Base-by-base conservation (phyloP, 2,113 vertebrate species). In the Toxotes jaculatrix region DNA sequence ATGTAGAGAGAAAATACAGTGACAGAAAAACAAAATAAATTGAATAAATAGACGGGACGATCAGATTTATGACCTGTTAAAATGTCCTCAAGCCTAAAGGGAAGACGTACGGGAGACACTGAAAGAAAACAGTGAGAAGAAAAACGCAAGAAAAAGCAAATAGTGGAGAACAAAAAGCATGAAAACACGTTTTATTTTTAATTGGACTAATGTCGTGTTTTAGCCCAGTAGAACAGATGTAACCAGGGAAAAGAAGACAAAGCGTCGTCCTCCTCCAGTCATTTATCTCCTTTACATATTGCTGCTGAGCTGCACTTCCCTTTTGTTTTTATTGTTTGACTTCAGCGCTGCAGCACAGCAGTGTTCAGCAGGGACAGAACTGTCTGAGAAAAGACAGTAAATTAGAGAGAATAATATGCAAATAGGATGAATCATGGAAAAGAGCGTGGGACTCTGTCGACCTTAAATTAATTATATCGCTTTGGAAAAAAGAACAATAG, bases 341-440 rank as follows among this genome's bases (percentile, higher is more conserved):
- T 57, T 55, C 4, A n/a, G 8, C 2, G 17, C 43, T 36, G 42
- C 60, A n/a, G 8, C 2, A 12, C 43, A 17, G 42, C 60, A 17
- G 61, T 0, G 14, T 45, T 64, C 51, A 53, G 60, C 53, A 7
- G 61, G 4, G 45, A 67, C 2, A 49, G 8, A n/a, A 10, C 14
- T 12, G 51, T 10, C 13, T 45, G 43, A 16, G 43, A 45, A 45
- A 45, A 45, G 43, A 4, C 13, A 5, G 4, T 4, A 42, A 40
- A 71, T 51, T 19, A 70, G 19, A 74, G 13, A 13, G 27, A 59
- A 38, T n/a, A 16, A 65, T 43, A 69, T 69, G 13, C 17, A 49
- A 74, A n/a, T 4, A 49, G 10, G 47, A 53, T 21, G 16, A 40
- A 62, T 43, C 43, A 61, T 1, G 32, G 32, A 61, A 71, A 36